Evolutionary conservation across 2,797 vertebrate genomes (phyloP), one percentile per base, ranked within the genome.

Genomic region (Novumbra hubbsi): DNA sequence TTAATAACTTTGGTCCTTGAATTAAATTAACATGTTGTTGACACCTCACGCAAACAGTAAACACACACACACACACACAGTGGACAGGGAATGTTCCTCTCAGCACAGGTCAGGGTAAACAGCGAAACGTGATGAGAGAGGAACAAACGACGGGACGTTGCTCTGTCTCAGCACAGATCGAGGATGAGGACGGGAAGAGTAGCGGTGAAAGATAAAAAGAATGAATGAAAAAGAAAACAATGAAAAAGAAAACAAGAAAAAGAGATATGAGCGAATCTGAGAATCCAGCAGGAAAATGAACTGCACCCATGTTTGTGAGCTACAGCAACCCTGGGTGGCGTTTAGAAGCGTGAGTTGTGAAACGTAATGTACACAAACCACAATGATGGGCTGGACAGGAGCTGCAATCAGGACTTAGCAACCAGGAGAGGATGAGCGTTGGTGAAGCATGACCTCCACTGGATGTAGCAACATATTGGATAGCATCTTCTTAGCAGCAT

Each of bases 301-400:
- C 69, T 90, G 86, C 94, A 93, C 93, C 93, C 88, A 85, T n/a
- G n/a, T n/a, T n/a, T n/a, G n/a, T n/a, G n/a, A n/a, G 73, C 88
- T 93, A 94, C 92, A 89, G 86, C 94, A 93, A 93, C 93, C 88
- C 86, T 81, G 16, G 86, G 82, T 66, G 74, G 80, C 84, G 84
- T 78, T 77, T 81, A 81, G 76, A 73, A 84, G 75, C 86, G 88
- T 88, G 89, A 80, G 84, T 86, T 84, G 82, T 86, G 87, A 80
- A 75, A 49, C 63, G 78, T 78, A 75, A 41, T 65, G 79, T 78
- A 80, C 80, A 89, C 86, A 90, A 91, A 92, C 83, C 73, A 85
- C 88, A 93, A 88, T 84, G 88, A 79, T 76, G 48, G 87, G 81
- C 78, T 89, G 90, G 81, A 93, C 93, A 90, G 88, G 88, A 92